phyloP scores from a whole-genome alignment of 2,888 invertebrate species.

The Leptopilina drosophilae region DNA sequence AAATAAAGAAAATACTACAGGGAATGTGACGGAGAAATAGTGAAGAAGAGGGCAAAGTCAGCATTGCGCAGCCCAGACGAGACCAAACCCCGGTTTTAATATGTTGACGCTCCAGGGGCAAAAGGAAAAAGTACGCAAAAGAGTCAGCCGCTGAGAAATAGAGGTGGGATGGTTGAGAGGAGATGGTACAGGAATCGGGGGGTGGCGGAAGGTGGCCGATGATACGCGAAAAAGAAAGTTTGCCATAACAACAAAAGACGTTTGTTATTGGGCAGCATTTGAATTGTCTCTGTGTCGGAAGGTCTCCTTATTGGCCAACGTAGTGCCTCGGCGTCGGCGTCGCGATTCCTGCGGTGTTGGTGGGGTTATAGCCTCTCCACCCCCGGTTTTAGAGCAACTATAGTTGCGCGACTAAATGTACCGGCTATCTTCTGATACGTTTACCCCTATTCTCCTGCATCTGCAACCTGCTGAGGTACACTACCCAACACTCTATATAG shows the following conservation, averaged over 20 bases:
- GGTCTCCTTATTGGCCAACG: slow-evolving; percentile 73
- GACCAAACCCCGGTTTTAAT: slow-evolving; percentile 66
- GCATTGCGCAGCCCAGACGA: slow-evolving; percentile 67
- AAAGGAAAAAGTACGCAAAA: slow-evolving; percentile 50
- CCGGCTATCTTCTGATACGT: slow-evolving; percentile 64
- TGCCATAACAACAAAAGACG: slow-evolving; percentile 76
- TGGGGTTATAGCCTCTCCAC: slow-evolving; percentile 59
- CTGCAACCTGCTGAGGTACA: slow-evolving; percentile 33
- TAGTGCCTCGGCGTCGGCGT: slow-evolving; percentile 66
- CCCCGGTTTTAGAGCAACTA: slow-evolving; percentile 61
- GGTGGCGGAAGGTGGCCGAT: slow-evolving; percentile 47
- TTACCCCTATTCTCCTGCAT: slow-evolving; percentile 60
- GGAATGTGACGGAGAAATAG: slow-evolving; percentile 50
- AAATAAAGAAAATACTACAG: slow-evolving; percentile 33
- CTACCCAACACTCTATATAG: background rate
- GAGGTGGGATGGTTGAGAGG: slow-evolving; percentile 46
- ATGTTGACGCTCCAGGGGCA: slow-evolving; percentile 70
- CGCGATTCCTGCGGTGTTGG: slow-evolving; percentile 67
- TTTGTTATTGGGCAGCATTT: slow-evolving; percentile 77
- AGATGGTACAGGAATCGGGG: slow-evolving; percentile 44
- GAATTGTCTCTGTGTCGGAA: slow-evolving; percentile 75
- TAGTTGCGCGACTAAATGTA: slow-evolving; percentile 65
- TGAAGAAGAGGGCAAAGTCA: slow-evolving; percentile 67
- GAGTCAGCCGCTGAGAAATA: slow-evolving; percentile 46
- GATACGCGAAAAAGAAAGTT: slow-evolving; percentile 71